Base-by-base conservation (phyloP, 1,140 invertebrate species). In the Chrysomallon squamiferum region DNA sequence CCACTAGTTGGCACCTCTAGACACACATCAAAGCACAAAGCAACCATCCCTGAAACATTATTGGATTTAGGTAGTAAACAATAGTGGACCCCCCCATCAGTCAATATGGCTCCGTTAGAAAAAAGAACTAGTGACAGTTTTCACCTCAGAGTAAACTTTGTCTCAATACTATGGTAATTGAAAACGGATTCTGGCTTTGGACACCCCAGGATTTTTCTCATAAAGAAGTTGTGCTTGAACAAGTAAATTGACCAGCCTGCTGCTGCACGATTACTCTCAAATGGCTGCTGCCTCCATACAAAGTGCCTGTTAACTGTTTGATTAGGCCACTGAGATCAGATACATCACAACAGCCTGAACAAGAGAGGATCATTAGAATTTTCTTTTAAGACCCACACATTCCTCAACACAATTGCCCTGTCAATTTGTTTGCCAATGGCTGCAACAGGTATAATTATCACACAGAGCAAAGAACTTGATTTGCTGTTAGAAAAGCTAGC, bases 271-370 rank as follows among this genome's bases (percentile, higher is more conserved):
- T 54, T 54, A 54, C 50, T 20, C 50, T 20, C 25, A 15, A 54
- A 54, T 54, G 50, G 22, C 25, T 38, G 35, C 25, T 4, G 50
- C 29, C 50, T 27, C 50, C 29, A 20, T 27, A 54, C 50, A 27
- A 25, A 18, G 50, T 18, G 50, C 22, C 50, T 27, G 29, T 3
- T 30, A 38, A 54, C 29, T 54, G 50, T 54, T 54, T 54, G 50
- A 54, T 30, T 27, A 30, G 50, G 50, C 35, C 35, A 54, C 50
- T 30, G 50, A 27, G 50, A 54, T 54, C 50, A 27, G 50, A 54
- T 54, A 54, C 50, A 54, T 15, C 29, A 54, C 22, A 54, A 15
- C 11, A 5, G n/a, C n/a, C 25, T 54, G 50, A 22, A 54, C 50
- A 54, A 54, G 7, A 27, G 50, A 25, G 22, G 22, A 30, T 54